Base-by-base conservation (phyloP, 1,140 invertebrate genomes). In the Hetaerina americana region DNA sequence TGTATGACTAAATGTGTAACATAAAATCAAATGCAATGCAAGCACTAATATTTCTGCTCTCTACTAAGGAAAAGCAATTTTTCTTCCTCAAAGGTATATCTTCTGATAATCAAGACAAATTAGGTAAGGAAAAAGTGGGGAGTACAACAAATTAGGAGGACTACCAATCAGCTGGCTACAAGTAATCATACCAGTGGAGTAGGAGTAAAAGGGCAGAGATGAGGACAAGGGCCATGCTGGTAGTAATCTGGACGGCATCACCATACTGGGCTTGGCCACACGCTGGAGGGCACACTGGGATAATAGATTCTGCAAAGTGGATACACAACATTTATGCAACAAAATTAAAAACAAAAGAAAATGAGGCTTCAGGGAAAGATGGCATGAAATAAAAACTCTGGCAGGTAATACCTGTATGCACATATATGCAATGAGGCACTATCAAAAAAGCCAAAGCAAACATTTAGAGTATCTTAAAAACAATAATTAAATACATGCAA, bases 201-300 rank as follows among this genome's bases (percentile, higher is more conserved):
- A 57, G 22, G 40, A 57, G 40, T 12, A 5, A 57, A 12, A 57
- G 22, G 40, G 40, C 40, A 57, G 40, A 57, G 40, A 57, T 57
- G 40, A 57, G 40, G 40, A 57, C 15, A n/a, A 57, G 40, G 2
- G 40, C 40, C 73, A 85, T 74, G 8, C 80, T 81, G n/a, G 76
- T 74, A 0, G 74, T 70, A 18, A 77, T 75, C 15, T 79, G 78
- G 28, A 28, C 82, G 67, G 86, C 87, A 70, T 83, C 82, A 74
- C 83, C 87, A 78, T 86, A 89, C 10, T 57, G 40, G 22, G 86
- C 85, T 81, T 90, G 88, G 49, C 90, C 91, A 84, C 94, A 96
- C 77, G 94, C 94, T 75, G 94, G 94, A 75, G 93, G 94, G 80
- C 94, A 96, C 76, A 96, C 90, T 72, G 93, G 93, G 73, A 94